phyloP scores from a whole-genome alignment of 2,113 vertebrate species.

The Gadus macrocephalus region DNA sequence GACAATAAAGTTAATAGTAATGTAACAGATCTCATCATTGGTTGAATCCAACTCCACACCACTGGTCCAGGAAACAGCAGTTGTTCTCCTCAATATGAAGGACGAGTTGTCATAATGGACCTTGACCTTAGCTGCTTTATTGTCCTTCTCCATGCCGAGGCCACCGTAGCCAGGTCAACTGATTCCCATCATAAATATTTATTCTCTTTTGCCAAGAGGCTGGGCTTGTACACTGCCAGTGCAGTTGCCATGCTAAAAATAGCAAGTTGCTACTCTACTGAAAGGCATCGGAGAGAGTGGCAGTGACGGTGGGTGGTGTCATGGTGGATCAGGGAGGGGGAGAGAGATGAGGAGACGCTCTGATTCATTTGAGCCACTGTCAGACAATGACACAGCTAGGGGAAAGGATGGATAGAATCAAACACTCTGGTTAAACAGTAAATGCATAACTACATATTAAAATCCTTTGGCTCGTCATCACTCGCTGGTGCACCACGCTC shows the following conservation, averaged over 20 bases:
- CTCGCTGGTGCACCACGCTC: conserved; percentile 1
- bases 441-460: no score
- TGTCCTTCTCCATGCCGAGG: conserved; percentile 2
- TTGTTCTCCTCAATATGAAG: no score
- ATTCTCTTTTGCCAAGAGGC: conserved; percentile 9
- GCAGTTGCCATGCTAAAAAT: conserved; percentile 58
- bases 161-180: neutral
- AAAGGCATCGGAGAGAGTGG: conserved; percentile 44
- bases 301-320: conserved; percentile 28
- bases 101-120: neutral
- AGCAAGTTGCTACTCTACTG: conserved; percentile 43
- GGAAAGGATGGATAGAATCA: no score
- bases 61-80: no score
- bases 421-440: conserved; percentile 14
- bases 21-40: no score
- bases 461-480: no score
- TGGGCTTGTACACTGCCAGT: conserved; percentile 32
- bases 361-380: conserved; percentile 45
- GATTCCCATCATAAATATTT: conserved; percentile 28
- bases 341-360: conserved; percentile 40
- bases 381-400: conserved; percentile 30
- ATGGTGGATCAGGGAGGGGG: conserved; percentile 35
- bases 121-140: conserved; percentile 6
- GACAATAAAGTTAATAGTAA: no score
- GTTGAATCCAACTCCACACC: no score